These are phyloP conservation scores for Diplazon laetatorius DNA, from an alignment of 2,888 invertebrate species.

Conservation along the genomic window DNA sequence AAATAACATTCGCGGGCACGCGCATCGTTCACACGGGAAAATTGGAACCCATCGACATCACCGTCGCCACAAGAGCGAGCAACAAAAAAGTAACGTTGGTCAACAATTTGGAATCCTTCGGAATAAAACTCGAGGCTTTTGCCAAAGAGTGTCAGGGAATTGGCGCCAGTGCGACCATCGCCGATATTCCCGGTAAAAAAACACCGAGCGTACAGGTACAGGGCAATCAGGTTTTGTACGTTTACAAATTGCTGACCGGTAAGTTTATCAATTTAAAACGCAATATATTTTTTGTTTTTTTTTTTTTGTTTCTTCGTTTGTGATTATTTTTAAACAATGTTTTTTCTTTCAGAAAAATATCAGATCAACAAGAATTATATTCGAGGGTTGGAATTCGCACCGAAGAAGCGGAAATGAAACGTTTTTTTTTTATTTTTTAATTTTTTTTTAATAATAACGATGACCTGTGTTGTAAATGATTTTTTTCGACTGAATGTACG, in stretches of 20 bases:
- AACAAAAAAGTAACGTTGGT: constrained; percentile 97
- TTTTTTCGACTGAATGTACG: not conserved
- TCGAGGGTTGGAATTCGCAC: constrained; percentile 89
- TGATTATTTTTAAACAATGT: not conserved
- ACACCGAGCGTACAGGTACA: constrained; percentile 92
- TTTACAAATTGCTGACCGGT: constrained; percentile 84
- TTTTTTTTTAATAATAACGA: not conserved
- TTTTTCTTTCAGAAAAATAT: constrained; percentile 87
- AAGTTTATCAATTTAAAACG: constrained; percentile 45
- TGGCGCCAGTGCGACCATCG: constrained; percentile 93
- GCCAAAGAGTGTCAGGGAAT: constrained; percentile 93
- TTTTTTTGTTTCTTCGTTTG: not conserved
- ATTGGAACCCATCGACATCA: constrained; percentile 90
- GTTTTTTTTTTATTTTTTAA: too few relatives aligned
- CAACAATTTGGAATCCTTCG: constrained; percentile 94
- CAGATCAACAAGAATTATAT: constrained; percentile 90
- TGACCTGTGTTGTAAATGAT: constrained; percentile 17
- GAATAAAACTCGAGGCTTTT: constrained; percentile 91
- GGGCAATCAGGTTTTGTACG: constrained; percentile 92
- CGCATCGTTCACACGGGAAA: constrained; percentile 86
- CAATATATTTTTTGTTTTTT: not conserved
- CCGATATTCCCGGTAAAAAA: constrained; percentile 88
- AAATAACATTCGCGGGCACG: constrained; percentile 85
- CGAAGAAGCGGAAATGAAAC: constrained; percentile 86
- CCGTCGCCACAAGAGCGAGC: constrained; percentile 90